phyloP scores from a whole-genome alignment of 2,888 invertebrate genomes.

The Temnothorax rugatulus region DNA sequence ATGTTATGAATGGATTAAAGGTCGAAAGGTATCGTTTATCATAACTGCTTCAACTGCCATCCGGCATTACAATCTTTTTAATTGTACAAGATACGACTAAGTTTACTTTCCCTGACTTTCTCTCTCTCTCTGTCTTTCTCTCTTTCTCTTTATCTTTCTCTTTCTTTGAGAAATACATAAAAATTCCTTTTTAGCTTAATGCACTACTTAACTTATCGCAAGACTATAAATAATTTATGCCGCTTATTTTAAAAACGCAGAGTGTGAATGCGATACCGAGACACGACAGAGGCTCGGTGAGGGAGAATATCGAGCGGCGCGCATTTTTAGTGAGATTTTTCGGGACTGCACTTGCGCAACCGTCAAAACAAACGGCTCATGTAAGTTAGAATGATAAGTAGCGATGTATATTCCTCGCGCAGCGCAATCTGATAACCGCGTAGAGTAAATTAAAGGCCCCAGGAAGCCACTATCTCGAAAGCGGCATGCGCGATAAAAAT shows the following conservation, averaged over 20 bases:
- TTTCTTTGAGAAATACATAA: background rate
- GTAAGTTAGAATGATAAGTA: conserved; percentile 27
- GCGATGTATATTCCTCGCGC: background rate
- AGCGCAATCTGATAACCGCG: conserved; percentile 19
- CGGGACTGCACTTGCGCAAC: conserved; percentile 2
- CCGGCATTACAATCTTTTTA: background rate
- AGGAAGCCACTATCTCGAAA: conserved; percentile 14
- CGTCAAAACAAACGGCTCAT: conserved; percentile 12
- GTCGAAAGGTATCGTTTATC: background rate
- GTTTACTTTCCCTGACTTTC: background rate
- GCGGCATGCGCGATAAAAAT: conserved; percentile 34
- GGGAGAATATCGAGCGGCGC: background rate
- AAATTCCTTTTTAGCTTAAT: background rate
- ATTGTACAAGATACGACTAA: background rate
- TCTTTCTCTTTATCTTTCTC: background rate
- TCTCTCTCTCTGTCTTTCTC: background rate
- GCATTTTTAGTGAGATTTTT: conserved; percentile 8
- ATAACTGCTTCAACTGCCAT: background rate
- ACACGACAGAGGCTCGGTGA: background rate
- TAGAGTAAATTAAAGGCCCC: conserved; percentile 16
- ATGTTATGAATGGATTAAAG: background rate
- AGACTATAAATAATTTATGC: background rate
- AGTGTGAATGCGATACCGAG: background rate
- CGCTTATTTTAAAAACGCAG: background rate
- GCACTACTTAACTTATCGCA: background rate